Evolutionary conservation across 2,113 vertebrate genomes (phyloP).

Genomic region (Phalacrocorax brasilianus): DNA sequence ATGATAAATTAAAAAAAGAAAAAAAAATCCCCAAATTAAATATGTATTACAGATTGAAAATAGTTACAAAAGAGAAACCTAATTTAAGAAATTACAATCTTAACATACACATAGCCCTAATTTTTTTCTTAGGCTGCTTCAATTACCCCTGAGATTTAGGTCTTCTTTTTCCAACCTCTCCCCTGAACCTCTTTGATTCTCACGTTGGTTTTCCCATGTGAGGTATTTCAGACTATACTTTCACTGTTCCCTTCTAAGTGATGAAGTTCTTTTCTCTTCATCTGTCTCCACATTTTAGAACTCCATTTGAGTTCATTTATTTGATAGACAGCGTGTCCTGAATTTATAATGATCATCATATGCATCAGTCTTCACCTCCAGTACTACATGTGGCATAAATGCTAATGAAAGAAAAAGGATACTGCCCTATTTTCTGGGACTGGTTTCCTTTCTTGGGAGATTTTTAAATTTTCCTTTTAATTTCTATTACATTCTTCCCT

Average conservation of each 20-base stretch:
- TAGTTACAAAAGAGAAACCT: not conserved
- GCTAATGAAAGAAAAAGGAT: not conserved
- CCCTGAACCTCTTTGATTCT: fast-evolving
- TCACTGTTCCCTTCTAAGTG: not conserved
- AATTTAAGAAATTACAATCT: not conserved
- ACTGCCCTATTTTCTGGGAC: not conserved
- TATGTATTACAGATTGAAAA: not conserved
- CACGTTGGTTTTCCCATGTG: not conserved
- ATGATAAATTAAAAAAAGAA: not conserved
- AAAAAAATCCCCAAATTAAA: not conserved
- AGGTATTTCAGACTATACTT: not conserved
- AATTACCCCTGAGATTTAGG: not conserved
- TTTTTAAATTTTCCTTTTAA: not conserved
- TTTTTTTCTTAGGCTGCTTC: not conserved
- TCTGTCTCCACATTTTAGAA: not conserved
- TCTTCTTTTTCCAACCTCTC: not conserved
- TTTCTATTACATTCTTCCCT: not conserved
- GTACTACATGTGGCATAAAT: not conserved
- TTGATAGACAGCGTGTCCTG: not conserved
- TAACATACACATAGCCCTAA: not conserved
- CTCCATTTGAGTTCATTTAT: not conserved
- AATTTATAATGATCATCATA: not conserved
- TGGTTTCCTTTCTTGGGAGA: not conserved
- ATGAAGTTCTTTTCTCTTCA: not conserved
- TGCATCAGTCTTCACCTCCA: not conserved